Evolutionary conservation across 1,140 invertebrate species (phyloP).

Genomic region (Formica selysi): DNA sequence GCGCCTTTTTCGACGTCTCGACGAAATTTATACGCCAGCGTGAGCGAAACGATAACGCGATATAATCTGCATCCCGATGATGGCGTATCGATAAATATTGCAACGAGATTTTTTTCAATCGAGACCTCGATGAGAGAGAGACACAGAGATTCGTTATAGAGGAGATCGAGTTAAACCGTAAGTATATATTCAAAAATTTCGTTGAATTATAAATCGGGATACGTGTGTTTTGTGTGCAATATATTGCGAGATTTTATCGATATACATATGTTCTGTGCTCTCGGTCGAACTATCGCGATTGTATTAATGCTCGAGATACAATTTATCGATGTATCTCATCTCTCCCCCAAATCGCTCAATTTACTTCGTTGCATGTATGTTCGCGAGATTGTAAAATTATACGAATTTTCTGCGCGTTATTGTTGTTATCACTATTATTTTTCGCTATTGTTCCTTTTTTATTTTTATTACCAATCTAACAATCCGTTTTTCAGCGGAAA

Average conservation of each 20-base stretch:
- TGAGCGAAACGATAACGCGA: conserved; percentile 35
- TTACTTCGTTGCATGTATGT: neutral
- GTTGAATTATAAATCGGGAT: conserved; percentile 8
- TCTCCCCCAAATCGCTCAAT: conserved; percentile 1
- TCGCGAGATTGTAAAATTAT: conserved; percentile 33
- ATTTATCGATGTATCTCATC: conserved; percentile 28
- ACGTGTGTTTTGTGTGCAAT: neutral
- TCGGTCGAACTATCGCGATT: conserved; percentile 1
- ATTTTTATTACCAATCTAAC: too few relatives aligned
- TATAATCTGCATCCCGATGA: conserved; percentile 36
- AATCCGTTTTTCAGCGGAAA: too few relatives aligned
- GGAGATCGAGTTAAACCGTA: conserved; percentile 11
- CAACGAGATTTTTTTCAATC: neutral
- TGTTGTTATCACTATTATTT: neutral
- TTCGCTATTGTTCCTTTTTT: too few relatives aligned
- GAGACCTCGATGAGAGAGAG: neutral
- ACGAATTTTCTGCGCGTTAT: conserved; percentile 17
- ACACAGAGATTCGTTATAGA: neutral
- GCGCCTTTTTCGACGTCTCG: conserved; percentile 15
- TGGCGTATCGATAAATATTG: conserved; percentile 25
- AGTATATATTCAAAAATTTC: conserved; percentile 9
- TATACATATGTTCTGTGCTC: neutral
- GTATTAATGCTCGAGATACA: conserved; percentile 39
- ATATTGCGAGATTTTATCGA: neutral
- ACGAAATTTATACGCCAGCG: conserved; percentile 32